A percentile compares a stretch with the other conserved stretches of the same genome.
phyloP scores from a whole-genome alignment of 1,140 invertebrate species.

The Conus betulinus region DNA sequence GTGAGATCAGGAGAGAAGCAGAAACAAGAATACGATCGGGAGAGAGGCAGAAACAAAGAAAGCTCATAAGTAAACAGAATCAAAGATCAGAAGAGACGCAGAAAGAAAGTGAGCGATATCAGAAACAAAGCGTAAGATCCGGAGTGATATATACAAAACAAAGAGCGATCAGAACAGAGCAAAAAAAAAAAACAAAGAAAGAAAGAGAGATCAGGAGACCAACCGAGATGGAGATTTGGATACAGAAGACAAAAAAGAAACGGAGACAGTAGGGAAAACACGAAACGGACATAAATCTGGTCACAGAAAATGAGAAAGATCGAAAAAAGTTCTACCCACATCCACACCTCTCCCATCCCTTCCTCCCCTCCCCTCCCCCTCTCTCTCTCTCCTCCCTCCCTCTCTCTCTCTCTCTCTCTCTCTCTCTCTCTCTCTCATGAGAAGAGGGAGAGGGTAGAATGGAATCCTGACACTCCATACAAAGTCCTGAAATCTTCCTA shows the following conservation, averaged over 20 bases:
- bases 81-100: neutral
- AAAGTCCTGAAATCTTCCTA: no score
- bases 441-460: neutral
- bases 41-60: neutral
- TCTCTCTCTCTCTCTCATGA: neutral
- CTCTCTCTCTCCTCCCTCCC: neutral
- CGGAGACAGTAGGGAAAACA: no score
- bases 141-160: no score
- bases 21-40: neutral
- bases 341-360: no score
- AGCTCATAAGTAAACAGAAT: neutral
- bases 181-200: no score
- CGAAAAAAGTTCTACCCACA: neutral
- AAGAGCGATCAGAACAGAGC: no score
- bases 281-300: neutral
- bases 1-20: neutral
- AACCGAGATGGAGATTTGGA: no score
- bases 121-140: no score
- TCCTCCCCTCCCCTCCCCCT: neutral
- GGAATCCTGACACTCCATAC: no score
- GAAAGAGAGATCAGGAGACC: no score
- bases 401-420: no score
- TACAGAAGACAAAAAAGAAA: no score
- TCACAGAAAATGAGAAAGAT: neutral
- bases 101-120: neutral